These are phyloP conservation scores for Tetrapedia diversipes DNA, from an alignment of 2,888 invertebrate species.

Conservation along the genomic window DNA sequence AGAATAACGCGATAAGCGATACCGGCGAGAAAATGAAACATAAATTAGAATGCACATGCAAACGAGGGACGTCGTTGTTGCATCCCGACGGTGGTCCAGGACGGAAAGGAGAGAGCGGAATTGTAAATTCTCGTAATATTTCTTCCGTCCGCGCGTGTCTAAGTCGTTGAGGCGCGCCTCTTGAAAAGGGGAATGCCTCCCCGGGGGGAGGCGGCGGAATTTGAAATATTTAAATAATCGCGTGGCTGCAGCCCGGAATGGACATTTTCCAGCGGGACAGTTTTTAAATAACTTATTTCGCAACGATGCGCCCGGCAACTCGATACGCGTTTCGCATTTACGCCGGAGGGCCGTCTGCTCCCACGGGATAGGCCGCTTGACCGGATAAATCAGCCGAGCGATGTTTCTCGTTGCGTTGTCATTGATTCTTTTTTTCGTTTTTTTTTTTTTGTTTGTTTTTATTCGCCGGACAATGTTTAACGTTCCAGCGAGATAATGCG, in stretches of 20 bases:
- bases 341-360: slow-evolving; percentile 9
- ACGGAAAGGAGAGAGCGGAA: slow-evolving; percentile 1
- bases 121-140: slow-evolving; percentile 37
- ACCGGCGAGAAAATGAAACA: too few relatives aligned
- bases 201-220: neutral
- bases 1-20: too few relatives aligned
- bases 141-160: slow-evolving; percentile 1
- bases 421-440: neutral
- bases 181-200: slow-evolving; percentile 20
- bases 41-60: slow-evolving; percentile 7
- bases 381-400: slow-evolving; percentile 36
- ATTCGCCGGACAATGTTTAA: neutral
- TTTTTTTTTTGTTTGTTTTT: neutral
- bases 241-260: slow-evolving; percentile 8
- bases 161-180: slow-evolving; percentile 15
- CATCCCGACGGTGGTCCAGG: too few relatives aligned
- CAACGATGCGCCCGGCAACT: neutral
- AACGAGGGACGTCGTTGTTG: neutral
- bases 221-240: slow-evolving; percentile 54
- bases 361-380: slow-evolving; percentile 10
- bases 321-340: slow-evolving; percentile 40
- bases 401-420: slow-evolving; percentile 6
- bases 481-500: too few relatives aligned
- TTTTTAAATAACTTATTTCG: slow-evolving; percentile 53
- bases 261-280: slow-evolving; percentile 31